A percentile compares a stretch with the other conserved stretches of the same genome.
phyloP scores from a whole-genome alignment of 2,888 invertebrate species.

The Drosophila anomelani region DNA sequence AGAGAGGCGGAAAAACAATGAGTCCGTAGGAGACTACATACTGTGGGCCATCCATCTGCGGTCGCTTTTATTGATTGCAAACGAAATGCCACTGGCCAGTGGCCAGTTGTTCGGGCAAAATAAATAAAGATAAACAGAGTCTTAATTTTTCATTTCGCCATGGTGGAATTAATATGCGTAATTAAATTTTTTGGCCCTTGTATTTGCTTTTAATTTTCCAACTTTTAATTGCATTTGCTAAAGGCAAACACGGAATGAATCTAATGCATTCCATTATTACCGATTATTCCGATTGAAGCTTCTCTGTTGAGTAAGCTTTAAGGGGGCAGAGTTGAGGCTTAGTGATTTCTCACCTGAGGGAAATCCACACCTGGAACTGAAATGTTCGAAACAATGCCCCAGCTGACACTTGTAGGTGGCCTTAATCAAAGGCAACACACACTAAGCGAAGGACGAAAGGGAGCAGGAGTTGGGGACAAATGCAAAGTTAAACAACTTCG shows the following conservation, averaged over 20 bases:
- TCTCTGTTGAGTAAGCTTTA: conserved; percentile 2
- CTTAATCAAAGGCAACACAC: conserved; percentile 70
- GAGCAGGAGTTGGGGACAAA: conserved; percentile 55
- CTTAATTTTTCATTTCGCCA: conserved; percentile 33
- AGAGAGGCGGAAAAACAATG: conserved; percentile 19
- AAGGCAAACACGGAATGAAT: conserved; percentile 23
- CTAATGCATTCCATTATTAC: conserved; percentile 40
- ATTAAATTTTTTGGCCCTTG: conserved; percentile 53
- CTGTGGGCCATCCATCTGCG: conserved; percentile 50
- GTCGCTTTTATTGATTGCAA: conserved; percentile 63
- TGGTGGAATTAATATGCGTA: conserved; percentile 39
- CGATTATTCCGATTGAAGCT: conserved; percentile 29
- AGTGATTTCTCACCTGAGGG: conserved; percentile 22
- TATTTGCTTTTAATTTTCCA: conserved; percentile 72
- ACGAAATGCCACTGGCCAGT: conserved; percentile 37
- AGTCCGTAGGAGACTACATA: conserved; percentile 1
- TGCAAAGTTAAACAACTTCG: conserved; percentile 76
- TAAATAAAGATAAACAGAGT: conserved; percentile 36
- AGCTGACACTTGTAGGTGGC: conserved; percentile 64
- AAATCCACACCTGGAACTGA: conserved; percentile 25
- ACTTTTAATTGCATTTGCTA: conserved; percentile 60
- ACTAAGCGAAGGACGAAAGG: conserved; percentile 48
- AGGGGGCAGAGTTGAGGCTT: neutral
- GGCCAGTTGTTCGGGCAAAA: conserved; percentile 1
- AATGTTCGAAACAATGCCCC: conserved; percentile 48